A percentile compares a stretch with the other conserved stretches of the same genome.
These are phyloP conservation scores for Poecilia velifera DNA, from an alignment of 2,797 vertebrate species.

Conservation along the genomic window DNA sequence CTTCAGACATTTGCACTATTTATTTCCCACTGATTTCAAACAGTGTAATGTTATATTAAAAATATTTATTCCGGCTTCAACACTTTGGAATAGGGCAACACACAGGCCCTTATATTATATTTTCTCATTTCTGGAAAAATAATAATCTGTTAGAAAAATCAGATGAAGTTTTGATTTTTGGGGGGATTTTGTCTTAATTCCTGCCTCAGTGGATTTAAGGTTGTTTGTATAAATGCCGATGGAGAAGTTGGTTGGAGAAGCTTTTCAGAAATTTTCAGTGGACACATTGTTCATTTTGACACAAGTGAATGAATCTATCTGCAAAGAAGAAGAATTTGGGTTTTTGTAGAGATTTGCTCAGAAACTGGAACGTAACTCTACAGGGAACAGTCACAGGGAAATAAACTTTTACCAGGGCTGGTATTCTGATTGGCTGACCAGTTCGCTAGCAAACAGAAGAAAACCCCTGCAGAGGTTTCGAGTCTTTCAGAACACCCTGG, in stretches of 20 bases:
- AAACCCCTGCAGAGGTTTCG: neutral
- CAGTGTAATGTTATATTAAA: neutral
- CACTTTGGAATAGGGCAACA: neutral
- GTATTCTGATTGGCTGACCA: neutral
- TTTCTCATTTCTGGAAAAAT: neutral
- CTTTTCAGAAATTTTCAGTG: neutral
- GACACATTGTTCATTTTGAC: neutral
- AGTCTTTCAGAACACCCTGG: neutral
- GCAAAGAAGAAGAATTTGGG: neutral
- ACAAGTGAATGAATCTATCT: neutral
- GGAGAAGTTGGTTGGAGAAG: neutral
- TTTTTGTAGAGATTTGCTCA: neutral
- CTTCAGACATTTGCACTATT: slow-evolving; percentile 33
- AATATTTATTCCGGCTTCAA: neutral
- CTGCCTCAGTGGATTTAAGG: neutral
- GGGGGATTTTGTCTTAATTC: no score
- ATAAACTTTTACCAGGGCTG: neutral
- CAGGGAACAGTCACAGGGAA: neutral
- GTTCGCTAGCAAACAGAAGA: neutral
- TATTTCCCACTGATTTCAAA: slow-evolving; percentile 42
- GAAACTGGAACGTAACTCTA: neutral
- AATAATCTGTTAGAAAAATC: neutral
- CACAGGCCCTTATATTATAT: neutral
- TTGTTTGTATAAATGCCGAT: neutral
- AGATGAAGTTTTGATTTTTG: neutral